These are phyloP conservation scores for Atopsyche davidsoni DNA, from an alignment of 1,140 invertebrate genomes.

Conservation along the genomic window DNA sequence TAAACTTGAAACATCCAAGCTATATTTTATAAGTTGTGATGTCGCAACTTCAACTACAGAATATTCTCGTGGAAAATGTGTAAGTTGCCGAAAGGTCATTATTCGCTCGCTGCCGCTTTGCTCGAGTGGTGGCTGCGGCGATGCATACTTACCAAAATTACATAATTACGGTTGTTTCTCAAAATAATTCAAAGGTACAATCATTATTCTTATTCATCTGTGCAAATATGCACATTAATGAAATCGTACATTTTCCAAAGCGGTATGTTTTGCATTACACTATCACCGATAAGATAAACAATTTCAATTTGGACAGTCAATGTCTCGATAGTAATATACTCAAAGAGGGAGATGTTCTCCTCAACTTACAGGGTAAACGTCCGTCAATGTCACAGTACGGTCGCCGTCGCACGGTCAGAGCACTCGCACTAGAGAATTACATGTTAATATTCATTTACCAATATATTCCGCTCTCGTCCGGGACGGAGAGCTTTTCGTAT, in stretches of 20 bases:
- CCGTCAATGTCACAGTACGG: conserved; percentile 8
- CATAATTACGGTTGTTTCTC: too few species aligned
- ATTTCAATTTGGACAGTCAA: conserved; percentile 11
- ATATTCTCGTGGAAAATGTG: conserved; percentile 28
- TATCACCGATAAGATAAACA: conserved; percentile 10
- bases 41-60: conserved; percentile 26
- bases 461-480: neutral
- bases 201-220: too few species aligned
- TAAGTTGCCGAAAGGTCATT: conserved; percentile 24
- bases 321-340: conserved; percentile 10
- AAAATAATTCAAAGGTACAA: too few species aligned
- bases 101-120: conserved; percentile 11
- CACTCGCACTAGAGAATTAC: conserved; percentile 10
- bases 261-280: conserved; percentile 2
- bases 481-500: neutral
- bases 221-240: too few species aligned
- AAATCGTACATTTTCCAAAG: neutral
- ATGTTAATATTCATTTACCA: conserved; percentile 12
- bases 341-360: conserved; percentile 13
- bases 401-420: conserved; percentile 1
- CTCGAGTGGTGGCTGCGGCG: conserved; percentile 6
- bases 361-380: conserved; percentile 6
- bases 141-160: too few species aligned
- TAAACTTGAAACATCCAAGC: conserved; percentile 28
- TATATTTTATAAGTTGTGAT: conserved; percentile 22